phyloP scores from a whole-genome alignment of 2,888 invertebrate genomes.

The Polia nebulosa region DNA sequence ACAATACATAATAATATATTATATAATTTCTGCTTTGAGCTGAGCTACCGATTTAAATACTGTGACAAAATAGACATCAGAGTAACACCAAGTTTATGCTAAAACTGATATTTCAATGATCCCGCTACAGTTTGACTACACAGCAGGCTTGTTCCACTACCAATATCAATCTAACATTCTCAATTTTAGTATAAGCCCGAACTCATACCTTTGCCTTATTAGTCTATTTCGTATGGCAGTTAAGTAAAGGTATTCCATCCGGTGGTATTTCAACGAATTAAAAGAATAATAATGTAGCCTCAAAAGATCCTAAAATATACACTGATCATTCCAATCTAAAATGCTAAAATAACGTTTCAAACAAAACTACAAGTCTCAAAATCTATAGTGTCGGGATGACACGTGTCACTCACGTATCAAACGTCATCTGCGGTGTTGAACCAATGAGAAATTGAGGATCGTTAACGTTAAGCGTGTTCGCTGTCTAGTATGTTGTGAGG shows the following conservation, averaged over 20 bases:
- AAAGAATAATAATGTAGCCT: slow-evolving; percentile 72
- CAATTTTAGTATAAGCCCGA: slow-evolving; percentile 58
- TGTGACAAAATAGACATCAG: slow-evolving; percentile 49
- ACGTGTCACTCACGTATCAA: slow-evolving; percentile 58
- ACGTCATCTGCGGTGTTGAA: slow-evolving; percentile 59
- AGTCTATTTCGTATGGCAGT: slow-evolving; percentile 68
- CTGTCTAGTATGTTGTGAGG: slow-evolving; percentile 42
- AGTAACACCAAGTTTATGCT: slow-evolving; percentile 54
- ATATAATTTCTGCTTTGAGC: slow-evolving; percentile 62
- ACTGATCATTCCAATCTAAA: slow-evolving; percentile 68
- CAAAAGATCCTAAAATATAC: slow-evolving; percentile 71
- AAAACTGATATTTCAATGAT: slow-evolving; percentile 47
- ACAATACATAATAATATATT: slow-evolving; percentile 53
- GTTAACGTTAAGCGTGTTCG: slow-evolving; percentile 45
- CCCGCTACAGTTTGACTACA: slow-evolving; percentile 33
- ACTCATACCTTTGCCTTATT: slow-evolving; percentile 60
- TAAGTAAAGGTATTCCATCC: slow-evolving; percentile 60
- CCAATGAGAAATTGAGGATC: slow-evolving; percentile 25
- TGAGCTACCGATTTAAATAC: slow-evolving; percentile 59
- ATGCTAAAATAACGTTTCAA: slow-evolving; percentile 65
- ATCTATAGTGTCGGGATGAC: slow-evolving; percentile 56
- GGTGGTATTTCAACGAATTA: slow-evolving; percentile 66
- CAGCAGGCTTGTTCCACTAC: slow-evolving; percentile 21
- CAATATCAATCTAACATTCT: slow-evolving; percentile 26
- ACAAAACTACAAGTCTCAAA: slow-evolving; percentile 65